Conservation (phyloP, 2,888 invertebrate species). For the Punctoribates punctum region DNA sequence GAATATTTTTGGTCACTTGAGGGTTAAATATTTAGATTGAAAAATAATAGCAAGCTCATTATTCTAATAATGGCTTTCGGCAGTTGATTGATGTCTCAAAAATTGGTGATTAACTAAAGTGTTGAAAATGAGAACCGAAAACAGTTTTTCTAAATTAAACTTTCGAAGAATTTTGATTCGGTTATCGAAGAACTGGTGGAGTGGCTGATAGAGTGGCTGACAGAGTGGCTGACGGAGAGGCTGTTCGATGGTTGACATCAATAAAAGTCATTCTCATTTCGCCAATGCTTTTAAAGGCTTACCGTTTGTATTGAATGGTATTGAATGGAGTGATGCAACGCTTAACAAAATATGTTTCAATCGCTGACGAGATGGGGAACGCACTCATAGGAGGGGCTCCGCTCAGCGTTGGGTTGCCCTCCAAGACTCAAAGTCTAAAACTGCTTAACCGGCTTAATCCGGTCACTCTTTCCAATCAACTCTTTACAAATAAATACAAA, state of each 20-base stretch:
- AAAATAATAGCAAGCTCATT: too few relatives aligned
- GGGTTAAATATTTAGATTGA: too few relatives aligned
- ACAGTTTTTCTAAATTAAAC: too few relatives aligned
- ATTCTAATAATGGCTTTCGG: too few relatives aligned
- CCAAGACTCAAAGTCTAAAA: not conserved
- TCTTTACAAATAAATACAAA: too few relatives aligned
- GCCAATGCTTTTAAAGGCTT: not conserved
- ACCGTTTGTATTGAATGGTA: not conserved
- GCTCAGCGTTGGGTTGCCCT: not conserved
- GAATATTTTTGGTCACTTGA: too few relatives aligned
- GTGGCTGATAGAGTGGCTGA: not conserved
- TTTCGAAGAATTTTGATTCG: not conserved
- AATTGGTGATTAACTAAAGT: too few relatives aligned
- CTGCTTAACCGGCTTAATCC: too few relatives aligned
- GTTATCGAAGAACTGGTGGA: not conserved
- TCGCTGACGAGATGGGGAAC: not conserved
- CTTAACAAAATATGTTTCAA: not conserved
- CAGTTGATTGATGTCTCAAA: too few relatives aligned
- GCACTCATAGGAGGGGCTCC: not conserved
- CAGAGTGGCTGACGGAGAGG: not conserved
- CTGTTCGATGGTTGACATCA: constrained; percentile 13
- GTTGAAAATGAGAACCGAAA: too few relatives aligned
- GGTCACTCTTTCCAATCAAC: too few relatives aligned
- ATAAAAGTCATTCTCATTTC: not conserved
- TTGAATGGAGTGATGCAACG: not conserved